phyloP scores from a whole-genome alignment of 2,113 vertebrate species.

The Tragulus kanchil region DNA sequence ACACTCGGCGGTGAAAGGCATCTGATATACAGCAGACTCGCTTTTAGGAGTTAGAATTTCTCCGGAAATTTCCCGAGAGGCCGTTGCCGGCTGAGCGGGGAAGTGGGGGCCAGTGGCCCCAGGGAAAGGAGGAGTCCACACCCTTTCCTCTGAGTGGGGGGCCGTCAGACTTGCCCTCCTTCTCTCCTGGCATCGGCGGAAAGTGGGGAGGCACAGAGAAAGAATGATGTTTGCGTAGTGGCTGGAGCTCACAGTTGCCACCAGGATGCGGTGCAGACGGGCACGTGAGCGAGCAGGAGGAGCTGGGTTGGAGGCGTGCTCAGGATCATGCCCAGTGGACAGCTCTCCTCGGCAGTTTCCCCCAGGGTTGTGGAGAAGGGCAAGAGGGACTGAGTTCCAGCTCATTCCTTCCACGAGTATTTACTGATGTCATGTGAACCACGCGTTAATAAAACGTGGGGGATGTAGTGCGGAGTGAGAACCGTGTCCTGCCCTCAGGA shows the following conservation, averaged over 20 bases:
- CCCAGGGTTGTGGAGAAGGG: not conserved
- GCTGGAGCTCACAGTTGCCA: not conserved
- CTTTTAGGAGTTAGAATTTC: not conserved
- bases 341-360: not conserved
- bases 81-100: not conserved
- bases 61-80: not conserved
- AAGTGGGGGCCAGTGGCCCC: not conserved
- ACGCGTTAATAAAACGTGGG: not conserved
- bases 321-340: not conserved
- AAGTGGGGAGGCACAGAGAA: not conserved
- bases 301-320: not conserved
- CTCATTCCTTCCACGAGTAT: not conserved
- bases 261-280: fast-evolving
- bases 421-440: not conserved
- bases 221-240: fast-evolving
- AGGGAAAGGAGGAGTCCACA: not conserved
- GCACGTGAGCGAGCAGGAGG: not conserved
- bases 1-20: conserved; percentile 5
- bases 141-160: not conserved
- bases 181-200: not conserved
- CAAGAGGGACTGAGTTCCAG: not conserved
- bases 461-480: not conserved
- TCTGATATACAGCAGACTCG: not conserved
- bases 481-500: not conserved
- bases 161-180: not conserved